Percentiles rank a stretch among this genome's conserved stretches.
Evolutionary conservation across 2,888 invertebrate species (phyloP).

Genomic region (Teleogryllus oceanicus): DNA sequence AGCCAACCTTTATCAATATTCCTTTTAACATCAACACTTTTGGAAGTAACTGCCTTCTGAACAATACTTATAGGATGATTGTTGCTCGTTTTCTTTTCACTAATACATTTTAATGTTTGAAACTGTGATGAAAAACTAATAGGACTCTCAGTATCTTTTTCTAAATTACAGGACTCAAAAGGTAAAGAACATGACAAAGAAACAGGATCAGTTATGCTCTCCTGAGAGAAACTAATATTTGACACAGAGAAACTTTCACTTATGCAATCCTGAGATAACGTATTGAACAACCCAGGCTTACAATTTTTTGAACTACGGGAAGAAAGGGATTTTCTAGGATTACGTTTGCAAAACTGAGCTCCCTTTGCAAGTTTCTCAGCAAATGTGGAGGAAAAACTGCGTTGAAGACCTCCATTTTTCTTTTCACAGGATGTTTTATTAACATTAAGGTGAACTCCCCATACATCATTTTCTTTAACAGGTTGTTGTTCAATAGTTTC

Average conservation of each 20-base stretch:
- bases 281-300: conserved; percentile 18
- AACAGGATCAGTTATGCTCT: neutral
- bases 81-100: conserved; percentile 18
- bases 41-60: conserved; percentile 27
- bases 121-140: neutral
- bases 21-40: conserved; percentile 38
- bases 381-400: conserved; percentile 52
- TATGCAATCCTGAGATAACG: neutral
- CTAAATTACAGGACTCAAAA: neutral
- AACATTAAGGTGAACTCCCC: conserved; percentile 52
- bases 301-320: conserved; percentile 25
- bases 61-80: conserved; percentile 32
- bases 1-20: conserved; percentile 59
- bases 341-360: conserved; percentile 66
- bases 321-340: conserved; percentile 64
- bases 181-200: neutral
- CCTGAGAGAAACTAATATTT: conserved; percentile 19
- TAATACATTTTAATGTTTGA: neutral
- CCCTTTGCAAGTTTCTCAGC: conserved; percentile 68
- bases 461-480: conserved; percentile 42
- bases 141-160: neutral
- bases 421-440: neutral
- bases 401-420: conserved; percentile 22
- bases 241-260: neutral
- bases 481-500: conserved; percentile 30